Percentiles rank a stretch among this genome's conserved stretches.
Conservation (phyloP, 35 echinoderm and acorn worm genomes). For the Apostichopus parvimensis region DNA sequence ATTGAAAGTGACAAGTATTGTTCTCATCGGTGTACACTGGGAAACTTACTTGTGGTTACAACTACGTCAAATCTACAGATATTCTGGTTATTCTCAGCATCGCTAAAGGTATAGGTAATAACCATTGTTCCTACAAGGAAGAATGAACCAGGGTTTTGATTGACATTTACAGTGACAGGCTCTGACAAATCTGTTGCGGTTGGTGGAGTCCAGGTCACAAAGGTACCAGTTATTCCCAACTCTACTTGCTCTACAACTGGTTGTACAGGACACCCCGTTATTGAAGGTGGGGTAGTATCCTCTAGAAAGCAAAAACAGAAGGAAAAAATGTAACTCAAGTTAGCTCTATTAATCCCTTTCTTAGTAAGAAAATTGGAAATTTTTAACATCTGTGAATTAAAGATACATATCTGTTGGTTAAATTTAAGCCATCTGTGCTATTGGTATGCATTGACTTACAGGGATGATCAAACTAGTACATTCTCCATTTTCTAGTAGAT, state of each 20-base stretch:
- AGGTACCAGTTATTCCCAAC: neutral
- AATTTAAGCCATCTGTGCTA: too few species aligned
- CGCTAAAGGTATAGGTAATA: neutral
- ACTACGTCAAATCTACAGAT: neutral
- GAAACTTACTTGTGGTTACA: neutral
- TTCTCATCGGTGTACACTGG: too few species aligned
- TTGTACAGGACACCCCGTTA: neutral
- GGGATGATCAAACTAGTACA: too few species aligned
- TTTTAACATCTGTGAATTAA: too few species aligned
- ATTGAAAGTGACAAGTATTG: too few species aligned
- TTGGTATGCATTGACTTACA: too few species aligned
- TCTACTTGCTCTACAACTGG: neutral
- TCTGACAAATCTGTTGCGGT: slow-evolving; percentile 2
- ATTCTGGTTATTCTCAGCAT: neutral
- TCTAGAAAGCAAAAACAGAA: neutral
- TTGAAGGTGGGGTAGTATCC: slow-evolving; percentile 2
- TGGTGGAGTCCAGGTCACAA: neutral
- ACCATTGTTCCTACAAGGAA: neutral
- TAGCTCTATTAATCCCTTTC: too few species aligned
- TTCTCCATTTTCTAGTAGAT: too few species aligned
- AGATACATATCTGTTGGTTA: too few species aligned
- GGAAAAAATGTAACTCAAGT: too few species aligned
- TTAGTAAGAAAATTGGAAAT: too few species aligned
- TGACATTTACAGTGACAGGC: neutral
- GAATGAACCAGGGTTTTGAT: neutral